Conservation (phyloP, 2,113 vertebrate species). For the Chionis minor region DNA sequence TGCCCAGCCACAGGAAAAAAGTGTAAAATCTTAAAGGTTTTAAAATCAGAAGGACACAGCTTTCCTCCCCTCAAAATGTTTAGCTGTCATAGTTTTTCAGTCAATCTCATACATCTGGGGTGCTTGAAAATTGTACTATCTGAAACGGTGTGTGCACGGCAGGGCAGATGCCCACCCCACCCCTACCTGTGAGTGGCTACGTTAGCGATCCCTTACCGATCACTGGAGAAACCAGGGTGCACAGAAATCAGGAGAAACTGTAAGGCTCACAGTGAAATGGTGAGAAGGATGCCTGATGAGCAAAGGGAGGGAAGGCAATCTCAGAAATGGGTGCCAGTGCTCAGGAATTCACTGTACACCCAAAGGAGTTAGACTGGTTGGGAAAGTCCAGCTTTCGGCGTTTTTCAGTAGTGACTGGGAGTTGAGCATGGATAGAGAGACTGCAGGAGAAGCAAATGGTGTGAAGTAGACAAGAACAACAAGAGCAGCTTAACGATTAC, state of each 20-base stretch:
- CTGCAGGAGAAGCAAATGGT: not conserved
- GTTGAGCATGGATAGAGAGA: not conserved
- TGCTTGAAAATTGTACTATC: not conserved
- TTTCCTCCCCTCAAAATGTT: not conserved
- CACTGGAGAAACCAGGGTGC: not conserved
- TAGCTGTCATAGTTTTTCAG: not conserved
- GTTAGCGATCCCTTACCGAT: not conserved
- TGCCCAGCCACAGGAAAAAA: not conserved
- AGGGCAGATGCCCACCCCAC: not conserved
- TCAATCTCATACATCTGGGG: not conserved
- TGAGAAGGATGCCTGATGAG: rapidly evolving
- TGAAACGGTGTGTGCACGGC: not conserved
- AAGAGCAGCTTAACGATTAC: not conserved
- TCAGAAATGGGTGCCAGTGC: not conserved
- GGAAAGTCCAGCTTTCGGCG: not conserved
- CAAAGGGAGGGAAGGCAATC: not conserved
- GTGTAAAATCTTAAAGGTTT: not conserved
- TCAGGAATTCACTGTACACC: not conserved
- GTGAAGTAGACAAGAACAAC: not conserved
- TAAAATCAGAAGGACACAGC: not conserved
- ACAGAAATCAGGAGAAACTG: not conserved
- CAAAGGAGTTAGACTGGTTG: not conserved
- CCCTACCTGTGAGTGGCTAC: not conserved
- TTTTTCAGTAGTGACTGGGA: not conserved
- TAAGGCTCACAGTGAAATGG: not conserved